These are phyloP conservation scores for Salmo trutta DNA, from an alignment of 2,797 vertebrate species.

Conservation along the genomic window DNA sequence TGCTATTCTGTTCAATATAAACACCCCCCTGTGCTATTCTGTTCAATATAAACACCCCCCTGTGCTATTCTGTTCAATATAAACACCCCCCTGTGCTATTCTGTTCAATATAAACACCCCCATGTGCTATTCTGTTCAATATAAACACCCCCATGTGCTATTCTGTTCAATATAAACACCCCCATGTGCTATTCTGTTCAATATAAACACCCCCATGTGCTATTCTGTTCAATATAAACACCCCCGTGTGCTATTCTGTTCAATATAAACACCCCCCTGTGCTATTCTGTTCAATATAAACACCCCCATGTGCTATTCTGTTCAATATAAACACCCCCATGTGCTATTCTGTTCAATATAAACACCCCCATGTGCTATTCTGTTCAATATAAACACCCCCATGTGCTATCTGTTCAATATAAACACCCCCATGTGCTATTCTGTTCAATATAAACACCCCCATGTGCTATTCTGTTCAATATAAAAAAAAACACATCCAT, in stretches of 20 bases:
- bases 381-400: conserved; percentile 46
- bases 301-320: conserved; percentile 39
- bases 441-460: conserved; percentile 47
- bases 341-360: conserved; percentile 45
- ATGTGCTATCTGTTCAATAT: too few species aligned
- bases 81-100: conserved; percentile 34
- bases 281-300: conserved; percentile 45
- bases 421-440: conserved; percentile 35
- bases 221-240: conserved; percentile 47
- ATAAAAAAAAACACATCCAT: conserved; percentile 51
- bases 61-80: conserved; percentile 44
- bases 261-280: conserved; percentile 31
- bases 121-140: conserved; percentile 40
- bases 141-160: conserved; percentile 30
- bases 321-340: conserved; percentile 38
- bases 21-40: too few species aligned
- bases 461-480: conserved; percentile 43
- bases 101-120: conserved; percentile 44
- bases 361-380: conserved; percentile 36
- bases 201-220: conserved; percentile 34
- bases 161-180: conserved; percentile 48
- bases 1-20: conserved; percentile 46
- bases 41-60: conserved; percentile 33
- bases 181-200: conserved; percentile 40
- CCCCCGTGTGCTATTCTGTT: too few species aligned